Evolutionary conservation across 2,113 vertebrate genomes (phyloP), one percentile per base, ranked within the genome.

Genomic region (Chlorodrepanis virens): DNA sequence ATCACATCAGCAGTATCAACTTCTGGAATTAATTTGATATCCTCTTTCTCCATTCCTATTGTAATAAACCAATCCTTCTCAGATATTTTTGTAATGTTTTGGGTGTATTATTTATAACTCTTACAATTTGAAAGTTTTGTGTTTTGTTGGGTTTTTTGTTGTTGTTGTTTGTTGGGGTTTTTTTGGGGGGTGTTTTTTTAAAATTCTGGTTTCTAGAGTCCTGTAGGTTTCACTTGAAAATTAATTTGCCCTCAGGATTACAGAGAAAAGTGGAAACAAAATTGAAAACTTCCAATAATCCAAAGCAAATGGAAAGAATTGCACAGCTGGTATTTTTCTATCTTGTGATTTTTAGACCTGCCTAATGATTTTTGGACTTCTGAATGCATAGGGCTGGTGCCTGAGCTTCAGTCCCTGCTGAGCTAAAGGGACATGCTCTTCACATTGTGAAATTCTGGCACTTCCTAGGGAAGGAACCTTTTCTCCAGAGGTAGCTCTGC

Each of bases 21-120:
- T 93, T 95, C 90, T 94, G 68, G 90, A 96, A 90, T 37, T 83
- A 92, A 96, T 95, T 86, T 86, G 27, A 83, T 80, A 60, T 90
- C 31, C 22, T 93, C 76, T 83, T 83, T 91, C 29, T 88, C 57
- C 39, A 44, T 92, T 84, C 56, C 86, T 65, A 50, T 49, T 70
- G 49, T 42, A 80, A 89, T 42, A 93, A 92, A 22, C 20, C 27
- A 77, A 10, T 81, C 24, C 9, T 79, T 89, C 53, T 23, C 81
- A 65, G 65, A 10, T 67, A 79, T 39, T 88, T 67, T 40, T 54
- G 21, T 29, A 61, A 28, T 81, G 69, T 60, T 63, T 80, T 76
- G 17, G 33, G 35, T 56, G 39, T 14, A 70, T 77, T 80, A 47
- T 67, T 83, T 83, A n/a, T 70, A 87, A 89, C 24, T 49, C 35